Evolutionary conservation across 64 coral and sea anemone species (phyloP).

Genomic region (Montipora foliosa): DNA sequence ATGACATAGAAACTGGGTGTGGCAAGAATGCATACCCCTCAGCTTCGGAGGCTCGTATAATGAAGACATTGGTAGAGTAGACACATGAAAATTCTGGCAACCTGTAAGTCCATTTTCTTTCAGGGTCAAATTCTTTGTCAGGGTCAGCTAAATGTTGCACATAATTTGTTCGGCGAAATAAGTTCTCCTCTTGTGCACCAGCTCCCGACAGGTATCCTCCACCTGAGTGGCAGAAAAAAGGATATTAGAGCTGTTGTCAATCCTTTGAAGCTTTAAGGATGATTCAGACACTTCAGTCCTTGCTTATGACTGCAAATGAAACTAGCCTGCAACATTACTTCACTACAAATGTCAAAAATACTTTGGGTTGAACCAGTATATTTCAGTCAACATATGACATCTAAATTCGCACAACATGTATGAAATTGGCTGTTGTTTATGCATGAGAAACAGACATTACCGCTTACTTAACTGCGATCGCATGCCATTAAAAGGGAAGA

Average conservation of each 20-base stretch:
- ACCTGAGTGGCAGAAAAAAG: slow-evolving; percentile 10
- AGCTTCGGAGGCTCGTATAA: slow-evolving; percentile 83
- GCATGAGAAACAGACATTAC: too few relatives aligned
- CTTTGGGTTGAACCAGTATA: too few relatives aligned
- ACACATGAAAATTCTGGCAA: slow-evolving; percentile 88
- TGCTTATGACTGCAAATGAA: too few relatives aligned
- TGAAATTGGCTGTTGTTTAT: too few relatives aligned
- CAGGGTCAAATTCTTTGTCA: slow-evolving; percentile 75
- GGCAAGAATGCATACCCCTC: slow-evolving; percentile 84
- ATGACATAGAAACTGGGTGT: slow-evolving; percentile 75
- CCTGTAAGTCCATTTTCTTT: slow-evolving; percentile 76
- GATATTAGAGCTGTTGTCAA: not conserved
- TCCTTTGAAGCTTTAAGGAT: too few relatives aligned
- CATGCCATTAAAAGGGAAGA: too few relatives aligned
- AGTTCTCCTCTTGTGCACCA: slow-evolving; percentile 89
- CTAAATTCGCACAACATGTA: too few relatives aligned
- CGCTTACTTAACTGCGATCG: too few relatives aligned
- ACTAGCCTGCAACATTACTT: too few relatives aligned
- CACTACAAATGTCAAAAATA: too few relatives aligned
- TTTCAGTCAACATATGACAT: too few relatives aligned
- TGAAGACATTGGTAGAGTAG: slow-evolving; percentile 87
- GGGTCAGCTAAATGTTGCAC: slow-evolving; percentile 93
- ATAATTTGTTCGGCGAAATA: slow-evolving; percentile 92
- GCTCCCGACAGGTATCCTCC: slow-evolving; percentile 87
- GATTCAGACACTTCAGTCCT: too few relatives aligned